These are phyloP conservation scores for Dinomys branickii DNA, from an alignment of 2,113 vertebrate genomes.

Conservation along the genomic window DNA sequence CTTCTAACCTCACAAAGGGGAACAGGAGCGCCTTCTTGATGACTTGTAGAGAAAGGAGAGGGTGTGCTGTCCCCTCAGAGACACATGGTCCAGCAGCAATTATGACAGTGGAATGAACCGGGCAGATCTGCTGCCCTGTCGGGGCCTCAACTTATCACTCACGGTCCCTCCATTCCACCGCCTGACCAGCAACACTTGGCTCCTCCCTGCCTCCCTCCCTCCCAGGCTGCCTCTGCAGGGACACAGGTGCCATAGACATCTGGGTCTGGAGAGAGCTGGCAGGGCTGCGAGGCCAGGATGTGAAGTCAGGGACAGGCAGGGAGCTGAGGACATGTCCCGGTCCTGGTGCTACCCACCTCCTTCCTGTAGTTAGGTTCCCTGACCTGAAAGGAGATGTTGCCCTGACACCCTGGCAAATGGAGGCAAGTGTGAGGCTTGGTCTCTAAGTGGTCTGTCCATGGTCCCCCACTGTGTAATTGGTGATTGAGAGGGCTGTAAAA, in stretches of 20 bases:
- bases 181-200: neutral
- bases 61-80: rapidly evolving
- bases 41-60: rapidly evolving
- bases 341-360: conserved; percentile 85
- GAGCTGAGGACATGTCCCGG: conserved; percentile 84
- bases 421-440: conserved; percentile 87
- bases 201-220: neutral
- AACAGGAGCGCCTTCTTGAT: rapidly evolving
- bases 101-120: conserved; percentile 76
- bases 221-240: conserved; percentile 74
- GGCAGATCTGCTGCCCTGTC: conserved; percentile 64
- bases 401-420: conserved; percentile 87
- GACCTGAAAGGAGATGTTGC: conserved; percentile 86
- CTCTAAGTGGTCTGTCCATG: conserved; percentile 85
- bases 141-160: neutral
- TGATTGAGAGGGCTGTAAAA: conserved; percentile 89
- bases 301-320: conserved; percentile 74
- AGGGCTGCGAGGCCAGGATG: conserved; percentile 79
- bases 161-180: neutral
- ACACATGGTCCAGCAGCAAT: neutral
- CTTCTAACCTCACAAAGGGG: neutral
- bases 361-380: conserved; percentile 80
- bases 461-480: conserved; percentile 87
- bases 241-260: conserved; percentile 83
- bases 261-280: conserved; percentile 89